A percentile compares a stretch with the other conserved stretches of the same genome.
phyloP scores from a whole-genome alignment of 1,140 invertebrate genomes.

The Aphaenogaster floridana region DNA sequence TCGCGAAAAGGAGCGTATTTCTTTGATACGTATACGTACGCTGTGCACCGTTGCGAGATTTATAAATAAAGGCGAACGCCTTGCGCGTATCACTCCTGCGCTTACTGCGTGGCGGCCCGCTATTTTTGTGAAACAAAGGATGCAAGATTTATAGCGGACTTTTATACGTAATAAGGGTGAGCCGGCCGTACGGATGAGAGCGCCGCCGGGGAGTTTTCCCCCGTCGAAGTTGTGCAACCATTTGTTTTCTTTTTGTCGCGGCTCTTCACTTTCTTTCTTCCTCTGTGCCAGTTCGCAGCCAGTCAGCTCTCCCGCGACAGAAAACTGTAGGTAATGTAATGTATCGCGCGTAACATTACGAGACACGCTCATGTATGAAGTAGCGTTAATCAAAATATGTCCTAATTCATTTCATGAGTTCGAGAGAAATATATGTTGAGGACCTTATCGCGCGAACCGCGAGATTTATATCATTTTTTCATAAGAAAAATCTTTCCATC shows the following conservation, averaged over 20 bases:
- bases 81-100: neutral
- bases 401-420: constrained; percentile 7
- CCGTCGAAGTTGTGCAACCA: neutral
- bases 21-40: constrained; percentile 35
- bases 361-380: neutral
- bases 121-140: constrained; percentile 50
- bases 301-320: neutral
- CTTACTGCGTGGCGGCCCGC: neutral
- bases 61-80: constrained; percentile 28
- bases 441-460: neutral
- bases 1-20: constrained; percentile 16
- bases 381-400: constrained; percentile 19
- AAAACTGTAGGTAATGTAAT: neutral
- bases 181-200: neutral
- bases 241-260: constrained; percentile 27
- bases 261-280: neutral
- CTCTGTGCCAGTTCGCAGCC: neutral
- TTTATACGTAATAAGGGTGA: constrained; percentile 36
- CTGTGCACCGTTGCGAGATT: constrained; percentile 6
- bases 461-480: constrained; percentile 13
- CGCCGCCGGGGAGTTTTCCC: neutral
- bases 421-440: neutral
- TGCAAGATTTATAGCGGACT: constrained; percentile 32
- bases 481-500: neutral
- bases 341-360: neutral